These are phyloP conservation scores for Bellardia bayeri DNA, from an alignment of 2,888 invertebrate species.

Conservation along the genomic window DNA sequence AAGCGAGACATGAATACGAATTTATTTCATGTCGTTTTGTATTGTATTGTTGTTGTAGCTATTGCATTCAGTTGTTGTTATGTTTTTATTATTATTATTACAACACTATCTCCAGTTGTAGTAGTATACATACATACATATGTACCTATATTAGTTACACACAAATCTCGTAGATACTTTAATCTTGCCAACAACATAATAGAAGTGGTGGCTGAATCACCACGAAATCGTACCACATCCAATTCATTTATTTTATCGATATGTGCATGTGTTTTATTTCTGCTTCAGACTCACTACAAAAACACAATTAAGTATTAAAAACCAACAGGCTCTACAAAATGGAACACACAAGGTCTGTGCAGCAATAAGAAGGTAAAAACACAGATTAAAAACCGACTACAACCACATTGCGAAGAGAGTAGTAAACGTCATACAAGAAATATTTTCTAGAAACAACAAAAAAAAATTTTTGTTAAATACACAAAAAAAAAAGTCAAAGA, in stretches of 20 bases:
- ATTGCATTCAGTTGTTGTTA: slow-evolving; percentile 38
- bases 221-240: slow-evolving; percentile 54
- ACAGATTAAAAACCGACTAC: slow-evolving; percentile 47
- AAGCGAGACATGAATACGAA: slow-evolving; percentile 67
- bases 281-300: slow-evolving; percentile 27
- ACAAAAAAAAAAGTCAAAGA: slow-evolving; percentile 8
- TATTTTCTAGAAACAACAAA: not conserved
- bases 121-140: not conserved
- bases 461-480: not conserved
- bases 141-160: not conserved
- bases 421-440: slow-evolving; percentile 46
- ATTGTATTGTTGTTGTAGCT: slow-evolving; percentile 13
- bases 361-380: slow-evolving; percentile 17
- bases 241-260: slow-evolving; percentile 44
- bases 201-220: slow-evolving; percentile 57
- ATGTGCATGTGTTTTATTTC: slow-evolving; percentile 17
- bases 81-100: slow-evolving; percentile 47
- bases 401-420: slow-evolving; percentile 14
- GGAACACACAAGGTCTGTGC: not conserved
- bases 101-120: slow-evolving; percentile 53
- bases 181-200: slow-evolving; percentile 1
- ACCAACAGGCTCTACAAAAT: slow-evolving; percentile 51
- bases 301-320: slow-evolving; percentile 38
- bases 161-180: not conserved
- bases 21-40: slow-evolving; percentile 25